Base-by-base conservation (phyloP, 2,113 vertebrate genomes). In the Arizona elegans region DNA sequence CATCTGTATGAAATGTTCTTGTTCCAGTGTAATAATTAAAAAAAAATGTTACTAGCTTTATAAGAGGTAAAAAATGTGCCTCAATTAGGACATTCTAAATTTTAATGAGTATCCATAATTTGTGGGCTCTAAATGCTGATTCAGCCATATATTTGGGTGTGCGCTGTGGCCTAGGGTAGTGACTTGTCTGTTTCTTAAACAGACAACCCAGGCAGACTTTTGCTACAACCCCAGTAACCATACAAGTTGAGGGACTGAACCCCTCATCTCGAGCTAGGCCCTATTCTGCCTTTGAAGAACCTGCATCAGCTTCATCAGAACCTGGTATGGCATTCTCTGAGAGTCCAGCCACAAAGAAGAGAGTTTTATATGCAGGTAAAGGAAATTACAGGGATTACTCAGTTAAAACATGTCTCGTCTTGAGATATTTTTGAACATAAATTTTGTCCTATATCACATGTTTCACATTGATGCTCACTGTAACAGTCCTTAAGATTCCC, bases 321-420 rank as follows among this genome's bases (percentile, higher is more conserved):
- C 88, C 15, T 58, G 65, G 17, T 12, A 62, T 88, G 56, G 94
- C 53, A 91, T 53, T 33, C 3, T 70, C 58, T 93, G 65, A 92
- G 55, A 89, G 90, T 93, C 93, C 93, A 92, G 26, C 91, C 87
- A 95, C 0, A 94, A 97, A 93, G 93, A 98, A 96, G 94, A 97
- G 97, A 95, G 89, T 91, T 1, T 96, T 97, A 10, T 94, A 95
- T 10, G 97, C 97, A 96, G 97, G 98, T 98, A 96, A 94, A 94
- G 91, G 23, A 43, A 89, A 52, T 53, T 86, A 6, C 19, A 13
- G 13, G 3, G 91, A n/a, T 90, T 90, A 55, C 21, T 92, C 55
- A 92, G 47, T 93, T 43, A 85, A 65, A 90, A 53, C 19, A 23
- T 93, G 13, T 54, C 89, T 29, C 50, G 2, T 87, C 55, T 90